phyloP scores from a whole-genome alignment of 2,113 vertebrate genomes.

The Pampusana beccarii region DNA sequence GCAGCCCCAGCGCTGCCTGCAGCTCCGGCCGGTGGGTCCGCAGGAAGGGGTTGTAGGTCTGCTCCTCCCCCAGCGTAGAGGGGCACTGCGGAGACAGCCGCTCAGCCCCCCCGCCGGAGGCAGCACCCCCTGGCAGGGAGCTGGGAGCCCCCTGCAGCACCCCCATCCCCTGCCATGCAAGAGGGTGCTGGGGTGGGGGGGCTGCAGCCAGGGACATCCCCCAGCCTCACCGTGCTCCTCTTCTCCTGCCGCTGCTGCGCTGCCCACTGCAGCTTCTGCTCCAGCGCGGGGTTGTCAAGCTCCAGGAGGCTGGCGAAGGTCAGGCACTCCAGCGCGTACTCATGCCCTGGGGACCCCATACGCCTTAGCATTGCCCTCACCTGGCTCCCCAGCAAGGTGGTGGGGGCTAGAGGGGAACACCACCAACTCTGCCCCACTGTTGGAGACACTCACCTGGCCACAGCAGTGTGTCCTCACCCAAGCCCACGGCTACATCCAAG shows the following conservation, averaged over 20 bases:
- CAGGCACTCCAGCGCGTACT: conserved; percentile 94
- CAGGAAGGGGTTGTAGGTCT: conserved; percentile 94
- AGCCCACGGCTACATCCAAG: conserved; percentile 83
- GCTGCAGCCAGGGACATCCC: background rate
- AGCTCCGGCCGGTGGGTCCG: conserved; percentile 85
- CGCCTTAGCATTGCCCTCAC: accelerated
- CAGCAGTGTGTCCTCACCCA: conserved; percentile 88
- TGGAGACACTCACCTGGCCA: conserved; percentile 86
- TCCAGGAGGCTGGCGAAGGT: conserved; percentile 91
- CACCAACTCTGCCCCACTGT: accelerated
- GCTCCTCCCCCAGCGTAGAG: conserved; percentile 91
- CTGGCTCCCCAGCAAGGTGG: background rate
- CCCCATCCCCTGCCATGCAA: background rate
- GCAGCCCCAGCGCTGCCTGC: conserved; percentile 84
- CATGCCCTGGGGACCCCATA: conserved; percentile 79
- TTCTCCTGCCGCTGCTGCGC: conserved; percentile 84
- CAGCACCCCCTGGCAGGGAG: background rate
- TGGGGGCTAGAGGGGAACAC: background rate
- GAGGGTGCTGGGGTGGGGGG: background rate
- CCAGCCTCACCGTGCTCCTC: conserved; percentile 82
- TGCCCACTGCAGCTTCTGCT: conserved; percentile 89
- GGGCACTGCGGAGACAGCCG: conserved; percentile 79
- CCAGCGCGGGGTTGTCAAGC: conserved; percentile 79
- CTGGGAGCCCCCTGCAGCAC: background rate
- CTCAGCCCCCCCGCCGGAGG: background rate